phyloP scores from a whole-genome alignment of 1,140 invertebrate species.

The Mylabris phalerata region DNA sequence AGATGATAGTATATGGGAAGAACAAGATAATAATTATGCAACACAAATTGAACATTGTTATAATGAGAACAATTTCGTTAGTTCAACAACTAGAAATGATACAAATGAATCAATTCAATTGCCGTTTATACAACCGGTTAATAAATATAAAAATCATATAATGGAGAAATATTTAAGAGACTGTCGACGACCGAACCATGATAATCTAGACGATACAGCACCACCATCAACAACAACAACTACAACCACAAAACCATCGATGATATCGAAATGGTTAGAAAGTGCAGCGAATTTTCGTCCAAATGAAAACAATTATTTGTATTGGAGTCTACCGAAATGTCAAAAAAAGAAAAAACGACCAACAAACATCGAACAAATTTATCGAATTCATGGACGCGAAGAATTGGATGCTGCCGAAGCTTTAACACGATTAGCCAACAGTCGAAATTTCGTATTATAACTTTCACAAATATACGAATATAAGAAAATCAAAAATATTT shows the following conservation, averaged over 20 bases:
- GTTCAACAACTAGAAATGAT: slow-evolving; percentile 41
- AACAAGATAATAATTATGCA: slow-evolving; percentile 36
- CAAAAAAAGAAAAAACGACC: slow-evolving; percentile 23
- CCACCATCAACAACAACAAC: slow-evolving; percentile 7
- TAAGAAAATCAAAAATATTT: not conserved
- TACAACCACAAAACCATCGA: slow-evolving; percentile 45
- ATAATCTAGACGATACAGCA: slow-evolving; percentile 19
- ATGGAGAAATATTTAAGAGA: slow-evolving; percentile 50
- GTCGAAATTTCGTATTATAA: slow-evolving; percentile 9
- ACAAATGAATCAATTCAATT: slow-evolving; percentile 12
- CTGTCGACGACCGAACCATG: slow-evolving; percentile 31
- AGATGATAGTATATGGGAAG: slow-evolving; percentile 66
- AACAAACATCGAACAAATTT: slow-evolving; percentile 3
- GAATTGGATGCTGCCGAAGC: slow-evolving; percentile 65
- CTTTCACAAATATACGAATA: not conserved
- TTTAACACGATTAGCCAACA: slow-evolving; percentile 49
- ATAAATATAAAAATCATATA: slow-evolving; percentile 50
- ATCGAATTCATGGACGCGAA: slow-evolving; percentile 49
- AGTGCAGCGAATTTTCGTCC: slow-evolving; percentile 60
- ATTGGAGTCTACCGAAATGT: slow-evolving; percentile 44
- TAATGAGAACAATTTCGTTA: slow-evolving; percentile 18
- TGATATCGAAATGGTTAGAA: slow-evolving; percentile 61
- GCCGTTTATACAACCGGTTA: slow-evolving; percentile 31
- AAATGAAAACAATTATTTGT: slow-evolving; percentile 57
- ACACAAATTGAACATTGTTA: slow-evolving; percentile 29